Conservation (phyloP, 2,888 invertebrate species). For the Microplitis deprimator region DNA sequence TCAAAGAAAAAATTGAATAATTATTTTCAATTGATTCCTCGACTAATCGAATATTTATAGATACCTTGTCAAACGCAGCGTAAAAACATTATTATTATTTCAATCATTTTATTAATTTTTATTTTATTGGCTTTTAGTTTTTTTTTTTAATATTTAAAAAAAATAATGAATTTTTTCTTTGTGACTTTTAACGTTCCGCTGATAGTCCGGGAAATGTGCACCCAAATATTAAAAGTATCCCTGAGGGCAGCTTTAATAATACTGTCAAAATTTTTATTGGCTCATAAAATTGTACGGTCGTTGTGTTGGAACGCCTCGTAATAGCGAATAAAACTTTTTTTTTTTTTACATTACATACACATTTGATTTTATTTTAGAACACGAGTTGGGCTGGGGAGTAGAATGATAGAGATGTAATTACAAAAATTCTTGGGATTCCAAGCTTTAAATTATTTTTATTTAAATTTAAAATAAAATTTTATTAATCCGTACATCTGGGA, state of each 20-base stretch:
- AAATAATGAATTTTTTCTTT: background rate
- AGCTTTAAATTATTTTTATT: background rate
- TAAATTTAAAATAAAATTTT: background rate
- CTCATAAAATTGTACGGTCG: background rate
- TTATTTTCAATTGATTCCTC: background rate
- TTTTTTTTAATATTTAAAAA: background rate
- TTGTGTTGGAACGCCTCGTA: background rate
- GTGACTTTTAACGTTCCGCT: background rate
- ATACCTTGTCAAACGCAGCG: background rate
- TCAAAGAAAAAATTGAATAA: background rate
- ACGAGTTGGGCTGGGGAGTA: background rate
- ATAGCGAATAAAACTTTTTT: background rate
- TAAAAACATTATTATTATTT: background rate
- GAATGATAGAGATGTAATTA: background rate
- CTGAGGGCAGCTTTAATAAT: background rate
- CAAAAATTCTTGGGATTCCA: background rate
- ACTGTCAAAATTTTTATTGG: constrained; percentile 1
- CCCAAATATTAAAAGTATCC: background rate
- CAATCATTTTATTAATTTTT: background rate
- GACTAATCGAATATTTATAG: background rate
- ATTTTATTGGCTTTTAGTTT: background rate
- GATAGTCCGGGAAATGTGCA: background rate
- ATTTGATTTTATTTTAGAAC: background rate
- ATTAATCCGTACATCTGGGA: background rate
- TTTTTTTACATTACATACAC: background rate